phyloP scores from a whole-genome alignment of 2,113 vertebrate genomes.

The Peromyscus californicus region DNA sequence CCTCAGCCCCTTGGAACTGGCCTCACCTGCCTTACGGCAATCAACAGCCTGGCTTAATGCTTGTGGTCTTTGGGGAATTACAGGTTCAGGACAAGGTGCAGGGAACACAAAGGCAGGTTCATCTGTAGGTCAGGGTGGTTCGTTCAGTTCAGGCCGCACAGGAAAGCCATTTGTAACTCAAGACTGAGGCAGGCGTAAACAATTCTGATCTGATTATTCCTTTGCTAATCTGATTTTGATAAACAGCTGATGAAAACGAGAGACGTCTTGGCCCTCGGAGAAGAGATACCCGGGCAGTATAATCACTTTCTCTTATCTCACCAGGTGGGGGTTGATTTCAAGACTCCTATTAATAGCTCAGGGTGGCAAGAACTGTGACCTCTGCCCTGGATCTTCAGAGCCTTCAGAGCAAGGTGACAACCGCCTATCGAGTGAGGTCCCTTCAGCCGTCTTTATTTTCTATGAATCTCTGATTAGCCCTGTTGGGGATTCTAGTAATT shows the following conservation, averaged over 20 bases:
- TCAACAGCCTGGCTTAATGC: not conserved
- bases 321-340: constrained; percentile 27
- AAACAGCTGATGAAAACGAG: constrained; percentile 77
- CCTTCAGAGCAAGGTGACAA: not conserved
- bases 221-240: constrained; percentile 81
- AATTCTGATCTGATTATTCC: constrained; percentile 57
- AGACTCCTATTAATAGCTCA: constrained; percentile 45
- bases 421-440: not conserved
- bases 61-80: not conserved
- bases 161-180: constrained; percentile 71
- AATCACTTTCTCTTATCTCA: constrained; percentile 65
- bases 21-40: constrained; percentile 16
- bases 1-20: not conserved
- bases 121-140: constrained; percentile 52
- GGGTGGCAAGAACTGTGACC: constrained; percentile 12
- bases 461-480: constrained; percentile 66
- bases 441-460: constrained; percentile 63
- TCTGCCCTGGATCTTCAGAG: not conserved
- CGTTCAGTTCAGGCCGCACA: not conserved
- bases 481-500: constrained; percentile 72
- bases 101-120: constrained; percentile 59
- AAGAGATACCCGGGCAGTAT: constrained; percentile 35
- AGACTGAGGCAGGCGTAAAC: constrained; percentile 44
- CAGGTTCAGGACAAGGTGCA: constrained; percentile 1
- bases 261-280: constrained; percentile 41